Evolutionary conservation across 2,888 invertebrate genomes (phyloP), one percentile per base, ranked within the genome.

Genomic region (Drosophila prolongata): DNA sequence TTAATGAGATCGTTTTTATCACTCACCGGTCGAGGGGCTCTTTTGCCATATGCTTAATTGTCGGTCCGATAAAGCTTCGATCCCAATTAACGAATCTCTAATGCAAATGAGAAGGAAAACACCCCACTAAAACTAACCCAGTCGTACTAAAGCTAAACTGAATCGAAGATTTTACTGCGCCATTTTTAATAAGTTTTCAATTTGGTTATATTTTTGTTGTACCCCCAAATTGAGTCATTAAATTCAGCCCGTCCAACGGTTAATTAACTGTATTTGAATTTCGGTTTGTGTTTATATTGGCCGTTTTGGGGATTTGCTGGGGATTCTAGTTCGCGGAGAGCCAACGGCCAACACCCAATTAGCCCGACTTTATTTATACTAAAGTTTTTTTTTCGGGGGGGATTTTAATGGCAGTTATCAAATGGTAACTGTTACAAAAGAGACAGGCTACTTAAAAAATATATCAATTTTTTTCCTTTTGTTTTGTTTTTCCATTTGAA

Each of bases 111-210:
- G 57, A 37, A 42, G 68, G 68, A 56, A 68, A 55, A 47, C 34
- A 52, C 60, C 60, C 43, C 43, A 54, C 44, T 9, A 37, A 56
- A 53, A 66, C 56, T 55, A 62, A 55, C 55, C 69, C 60, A 73
- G 16, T 16, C 57, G 13, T 58, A 27, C 52, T 24, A 55, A 53
- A 69, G 6, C 42, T 24, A 10, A 44, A 44, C 46, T 44, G 37
- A 56, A 16, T 13, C 38, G 1, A 52, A 52, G 60, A 77, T 69
- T 85, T 87, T 87, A 85, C 77, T 76, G 54, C 68, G 61, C 72
- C 37, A 68, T 75, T 74, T 81, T 82, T 85, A 75, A 83, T 85
- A 86, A 88, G 84, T 83, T 85, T 87, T 79, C 86, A 85, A 79
- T 85, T 83, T 77, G 75, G 72, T 73, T 72, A 55, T 78, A 70